Evolutionary conservation across 1,140 invertebrate genomes (phyloP).

Genomic region (Antheraea mylitta): DNA sequence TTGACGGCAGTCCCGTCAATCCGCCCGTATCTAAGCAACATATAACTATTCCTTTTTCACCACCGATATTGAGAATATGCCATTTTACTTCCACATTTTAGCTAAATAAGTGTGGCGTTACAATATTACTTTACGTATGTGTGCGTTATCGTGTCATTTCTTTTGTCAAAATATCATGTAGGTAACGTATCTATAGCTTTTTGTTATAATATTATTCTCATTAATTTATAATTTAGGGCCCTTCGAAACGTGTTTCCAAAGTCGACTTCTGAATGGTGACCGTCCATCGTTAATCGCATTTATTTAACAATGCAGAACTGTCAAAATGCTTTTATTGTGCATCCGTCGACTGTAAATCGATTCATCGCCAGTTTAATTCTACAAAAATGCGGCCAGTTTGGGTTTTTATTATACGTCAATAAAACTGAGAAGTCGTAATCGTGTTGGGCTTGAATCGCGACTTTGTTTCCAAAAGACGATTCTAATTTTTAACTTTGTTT

Average conservation of each 20-base stretch:
- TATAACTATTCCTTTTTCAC: too few relatives aligned
- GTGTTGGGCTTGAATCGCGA: conserved; percentile 40
- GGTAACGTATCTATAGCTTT: too few relatives aligned
- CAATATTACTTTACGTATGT: too few relatives aligned
- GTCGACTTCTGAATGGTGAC: neutral
- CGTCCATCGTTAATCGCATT: neutral
- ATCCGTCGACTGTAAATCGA: conserved; percentile 47
- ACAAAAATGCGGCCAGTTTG: conserved; percentile 58
- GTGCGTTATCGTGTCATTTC: too few relatives aligned
- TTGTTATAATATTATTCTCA: neutral
- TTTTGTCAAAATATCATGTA: too few relatives aligned
- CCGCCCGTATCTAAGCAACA: too few relatives aligned
- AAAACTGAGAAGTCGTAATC: conserved; percentile 66
- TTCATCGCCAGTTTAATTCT: conserved; percentile 37
- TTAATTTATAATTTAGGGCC: conserved; percentile 3
- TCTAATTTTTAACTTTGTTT: conserved; percentile 39
- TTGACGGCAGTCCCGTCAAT: too few relatives aligned
- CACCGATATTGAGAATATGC: too few relatives aligned
- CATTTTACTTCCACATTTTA: too few relatives aligned
- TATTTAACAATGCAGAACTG: conserved; percentile 30
- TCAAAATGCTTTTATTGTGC: conserved; percentile 44
- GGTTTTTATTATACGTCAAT: conserved; percentile 64
- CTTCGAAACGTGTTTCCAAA: neutral
- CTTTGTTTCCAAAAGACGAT: conserved; percentile 51
- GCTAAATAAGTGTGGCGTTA: too few relatives aligned